phyloP scores from a whole-genome alignment of 2,113 vertebrate species.

The Morone chrysops region DNA sequence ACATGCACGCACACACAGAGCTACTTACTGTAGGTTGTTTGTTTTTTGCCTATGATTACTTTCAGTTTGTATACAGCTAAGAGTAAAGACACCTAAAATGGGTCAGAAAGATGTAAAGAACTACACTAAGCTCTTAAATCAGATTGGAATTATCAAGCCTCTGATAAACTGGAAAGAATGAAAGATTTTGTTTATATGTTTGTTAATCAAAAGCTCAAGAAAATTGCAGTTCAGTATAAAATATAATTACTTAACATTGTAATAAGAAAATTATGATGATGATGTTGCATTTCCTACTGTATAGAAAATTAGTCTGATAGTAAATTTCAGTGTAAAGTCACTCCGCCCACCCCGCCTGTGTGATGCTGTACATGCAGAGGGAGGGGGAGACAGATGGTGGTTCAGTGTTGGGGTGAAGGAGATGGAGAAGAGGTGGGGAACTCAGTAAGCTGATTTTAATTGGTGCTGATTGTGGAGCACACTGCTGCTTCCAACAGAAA shows the following conservation, averaged over 20 bases:
- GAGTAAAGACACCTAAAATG: background rate
- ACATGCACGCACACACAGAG: background rate
- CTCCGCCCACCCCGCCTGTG: background rate
- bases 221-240: background rate
- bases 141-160: background rate
- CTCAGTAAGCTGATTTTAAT: slow-evolving; percentile 61
- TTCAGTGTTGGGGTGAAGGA: slow-evolving; percentile 21
- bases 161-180: background rate
- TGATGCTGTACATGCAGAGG: background rate
- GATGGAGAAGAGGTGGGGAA: slow-evolving; percentile 25
- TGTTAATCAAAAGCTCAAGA: background rate
- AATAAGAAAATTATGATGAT: background rate
- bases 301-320: background rate
- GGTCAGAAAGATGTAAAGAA: background rate
- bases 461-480: slow-evolving; percentile 41
- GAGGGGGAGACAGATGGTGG: slow-evolving; percentile 63
- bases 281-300: background rate
- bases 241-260: background rate
- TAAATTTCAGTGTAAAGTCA: background rate
- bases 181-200: background rate
- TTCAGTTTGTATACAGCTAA: background rate
- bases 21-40: too few species aligned
- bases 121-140: slow-evolving; percentile 1
- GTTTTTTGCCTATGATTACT: background rate
- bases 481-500: slow-evolving; percentile 8